These are phyloP conservation scores for Enhydra lutris DNA, from an alignment of 2,113 vertebrate genomes.

Conservation along the genomic window DNA sequence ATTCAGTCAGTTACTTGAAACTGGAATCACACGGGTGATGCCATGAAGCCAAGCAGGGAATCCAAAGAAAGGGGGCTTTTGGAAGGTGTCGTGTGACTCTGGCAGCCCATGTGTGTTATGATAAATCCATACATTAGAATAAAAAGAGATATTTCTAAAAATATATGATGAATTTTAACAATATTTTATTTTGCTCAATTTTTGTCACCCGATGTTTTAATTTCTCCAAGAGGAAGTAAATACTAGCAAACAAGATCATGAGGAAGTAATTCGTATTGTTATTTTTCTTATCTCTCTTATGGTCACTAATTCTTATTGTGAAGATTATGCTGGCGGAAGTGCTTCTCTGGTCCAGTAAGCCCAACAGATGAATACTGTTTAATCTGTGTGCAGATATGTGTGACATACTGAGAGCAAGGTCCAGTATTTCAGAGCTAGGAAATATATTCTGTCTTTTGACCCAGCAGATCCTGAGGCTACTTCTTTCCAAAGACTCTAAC, in stretches of 20 bases:
- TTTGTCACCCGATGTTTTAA: background rate
- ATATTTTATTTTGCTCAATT: background rate
- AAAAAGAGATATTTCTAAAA: background rate
- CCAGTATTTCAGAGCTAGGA: background rate
- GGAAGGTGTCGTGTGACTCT: background rate
- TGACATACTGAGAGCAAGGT: background rate
- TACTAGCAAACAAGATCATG: background rate
- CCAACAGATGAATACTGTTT: background rate
- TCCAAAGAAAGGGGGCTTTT: background rate
- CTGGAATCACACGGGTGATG: background rate
- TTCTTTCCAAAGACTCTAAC: conserved; percentile 30
- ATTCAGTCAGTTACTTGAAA: background rate
- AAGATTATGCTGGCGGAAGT: background rate
- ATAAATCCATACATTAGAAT: background rate
- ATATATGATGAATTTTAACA: background rate
- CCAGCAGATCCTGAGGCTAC: background rate
- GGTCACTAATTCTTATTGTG: conserved; percentile 32
- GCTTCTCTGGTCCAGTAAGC: background rate
- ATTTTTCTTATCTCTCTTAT: conserved; percentile 47
- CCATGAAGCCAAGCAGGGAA: background rate
- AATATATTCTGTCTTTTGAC: background rate
- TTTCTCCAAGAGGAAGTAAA: conserved; percentile 10
- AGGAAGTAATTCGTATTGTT: background rate
- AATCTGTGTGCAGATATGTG: conserved; percentile 9
- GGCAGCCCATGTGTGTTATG: background rate